phyloP scores from a whole-genome alignment of 1,140 invertebrate species.

The Aphaenogaster floridana region DNA sequence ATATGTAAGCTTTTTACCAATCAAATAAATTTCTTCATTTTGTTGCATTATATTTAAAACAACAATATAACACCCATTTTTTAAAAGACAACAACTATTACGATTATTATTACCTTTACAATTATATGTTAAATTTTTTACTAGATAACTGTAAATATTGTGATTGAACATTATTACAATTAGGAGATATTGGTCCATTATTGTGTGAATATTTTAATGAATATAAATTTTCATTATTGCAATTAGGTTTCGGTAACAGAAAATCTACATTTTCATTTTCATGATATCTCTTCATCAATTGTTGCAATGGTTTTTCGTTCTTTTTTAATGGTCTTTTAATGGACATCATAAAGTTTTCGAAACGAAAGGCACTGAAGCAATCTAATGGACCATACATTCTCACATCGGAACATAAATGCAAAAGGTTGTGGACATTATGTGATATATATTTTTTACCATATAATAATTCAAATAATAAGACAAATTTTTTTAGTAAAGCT shows the following conservation, averaged over 20 bases:
- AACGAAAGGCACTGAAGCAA: background rate
- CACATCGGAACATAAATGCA: slow-evolving; percentile 5
- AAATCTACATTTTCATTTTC: background rate
- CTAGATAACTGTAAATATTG: slow-evolving; percentile 12
- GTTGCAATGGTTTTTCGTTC: background rate
- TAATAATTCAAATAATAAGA: background rate
- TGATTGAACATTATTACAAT: background rate
- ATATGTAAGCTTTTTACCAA: background rate
- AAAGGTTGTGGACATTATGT: background rate
- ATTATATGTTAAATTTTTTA: slow-evolving; percentile 11
- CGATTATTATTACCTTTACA: background rate
- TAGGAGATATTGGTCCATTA: background rate
- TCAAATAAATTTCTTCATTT: slow-evolving; percentile 18
- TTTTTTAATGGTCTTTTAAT: slow-evolving; percentile 5
- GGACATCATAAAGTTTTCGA: slow-evolving; percentile 16
- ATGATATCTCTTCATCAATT: background rate
- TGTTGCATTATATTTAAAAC: slow-evolving; percentile 10
- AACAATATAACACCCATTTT: background rate
- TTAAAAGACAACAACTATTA: slow-evolving; percentile 23
- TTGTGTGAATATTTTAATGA: slow-evolving; percentile 4
- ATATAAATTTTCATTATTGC: slow-evolving; percentile 1
- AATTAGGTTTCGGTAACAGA: background rate
- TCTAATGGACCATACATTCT: background rate
- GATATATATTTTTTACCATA: slow-evolving; percentile 9
- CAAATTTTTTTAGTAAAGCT: background rate